Evolutionary conservation across 2,888 invertebrate species (phyloP), one percentile per base, ranked within the genome.

Genomic region (Melikaiella ostensackeni): DNA sequence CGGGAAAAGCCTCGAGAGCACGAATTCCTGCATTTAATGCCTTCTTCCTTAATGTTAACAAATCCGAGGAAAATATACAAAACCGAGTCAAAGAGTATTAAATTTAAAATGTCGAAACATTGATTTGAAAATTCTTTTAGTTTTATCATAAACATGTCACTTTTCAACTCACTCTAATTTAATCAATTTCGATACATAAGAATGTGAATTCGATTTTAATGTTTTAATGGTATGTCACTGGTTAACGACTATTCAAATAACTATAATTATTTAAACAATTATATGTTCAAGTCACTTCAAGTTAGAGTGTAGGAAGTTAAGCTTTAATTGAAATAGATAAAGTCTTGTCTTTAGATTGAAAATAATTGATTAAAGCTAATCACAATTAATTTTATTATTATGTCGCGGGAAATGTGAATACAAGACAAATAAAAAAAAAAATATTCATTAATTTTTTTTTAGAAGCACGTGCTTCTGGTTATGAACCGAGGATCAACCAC

Each of bases 401-500:
- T 2, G n/a, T n/a, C n/a, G n/a, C n/a, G n/a, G n/a, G n/a, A n/a
- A n/a, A n/a, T n/a, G n/a, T n/a, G n/a, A n/a, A n/a, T n/a, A n/a
- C n/a, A n/a, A n/a, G n/a, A n/a, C n/a, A n/a, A n/a, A n/a, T n/a
- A n/a, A n/a, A n/a, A n/a, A n/a, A n/a, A n/a, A n/a, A n/a, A n/a
- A n/a, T 50, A 24, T 30, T 70, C 1, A 9, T 50, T 50, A 16
- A 1, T 64, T 38, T 5, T 70, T 74, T 66, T 16, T 16, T 3
- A 16, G 9, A 64, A 64, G 55, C 82, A 81, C 81, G 78, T 81
- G 78, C 50, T 59, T 46, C 38, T 21, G 4, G 27, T 3, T 70
- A 50, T 42, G 66, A 76, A 77, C 64, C 24, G 70, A 63, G 59
- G 33, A 42, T 73, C 11, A 9, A 57, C 64, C 62, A 46, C 77